These are phyloP conservation scores for Amphiura filiformis DNA, from an alignment of 35 echinoderm and acorn worm species.

Conservation along the genomic window DNA sequence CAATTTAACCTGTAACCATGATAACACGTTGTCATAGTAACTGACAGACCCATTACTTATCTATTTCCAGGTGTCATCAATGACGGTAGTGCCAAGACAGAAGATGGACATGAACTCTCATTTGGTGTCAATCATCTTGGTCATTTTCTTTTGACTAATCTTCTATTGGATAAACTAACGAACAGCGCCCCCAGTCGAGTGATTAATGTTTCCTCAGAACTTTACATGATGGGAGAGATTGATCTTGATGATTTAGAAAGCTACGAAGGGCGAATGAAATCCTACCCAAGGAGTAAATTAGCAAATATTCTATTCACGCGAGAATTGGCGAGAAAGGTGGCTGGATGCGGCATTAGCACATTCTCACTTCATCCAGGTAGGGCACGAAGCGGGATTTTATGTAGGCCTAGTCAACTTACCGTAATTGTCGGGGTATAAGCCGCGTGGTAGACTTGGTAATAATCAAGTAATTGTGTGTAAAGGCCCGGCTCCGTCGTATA, in stretches of 20 bases:
- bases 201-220: conserved; percentile 77
- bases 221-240: conserved; percentile 60
- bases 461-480: no score
- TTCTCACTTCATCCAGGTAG: conserved; percentile 82
- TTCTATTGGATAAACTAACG: conserved; percentile 72
- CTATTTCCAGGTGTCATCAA: conserved; percentile 71
- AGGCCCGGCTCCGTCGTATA: no score
- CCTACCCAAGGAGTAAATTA: conserved; percentile 79
- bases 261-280: conserved; percentile 66
- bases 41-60: no score
- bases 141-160: conserved; percentile 85
- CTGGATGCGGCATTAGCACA: conserved; percentile 48
- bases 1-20: no score
- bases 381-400: no score
- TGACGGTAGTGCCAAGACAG: conserved; percentile 49
- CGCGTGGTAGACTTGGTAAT: no score
- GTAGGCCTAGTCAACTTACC: no score
- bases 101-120: conserved; percentile 78
- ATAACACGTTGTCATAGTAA: no score
- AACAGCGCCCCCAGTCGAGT: conserved; percentile 51
- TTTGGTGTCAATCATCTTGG: conserved; percentile 95
- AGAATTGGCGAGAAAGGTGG: conserved; percentile 56
- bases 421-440: no score
- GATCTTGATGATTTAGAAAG: conserved; percentile 33
- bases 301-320: conserved; percentile 87